Conservation (phyloP, 2,888 invertebrate species). For the Cremastobaeus sp. region DNA sequence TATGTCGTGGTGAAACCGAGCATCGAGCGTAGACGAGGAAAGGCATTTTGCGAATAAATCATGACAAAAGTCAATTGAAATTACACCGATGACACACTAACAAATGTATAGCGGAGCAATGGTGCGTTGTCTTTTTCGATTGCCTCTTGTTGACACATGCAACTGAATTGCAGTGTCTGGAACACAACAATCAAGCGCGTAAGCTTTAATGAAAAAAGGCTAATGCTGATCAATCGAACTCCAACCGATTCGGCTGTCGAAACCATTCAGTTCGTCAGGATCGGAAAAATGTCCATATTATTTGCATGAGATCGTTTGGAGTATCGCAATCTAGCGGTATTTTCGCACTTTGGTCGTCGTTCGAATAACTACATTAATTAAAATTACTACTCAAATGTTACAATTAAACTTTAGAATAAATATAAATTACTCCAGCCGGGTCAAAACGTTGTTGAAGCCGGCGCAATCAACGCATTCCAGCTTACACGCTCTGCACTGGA, state of each 20-base stretch:
- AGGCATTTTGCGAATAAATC: conserved; percentile 45
- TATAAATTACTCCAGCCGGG: too few species aligned
- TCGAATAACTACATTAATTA: too few species aligned
- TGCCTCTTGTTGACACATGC: conserved; percentile 45
- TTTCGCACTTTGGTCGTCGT: too few species aligned
- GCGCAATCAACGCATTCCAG: too few species aligned
- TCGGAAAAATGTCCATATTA: too few species aligned
- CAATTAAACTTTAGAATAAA: too few species aligned
- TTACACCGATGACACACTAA: conserved; percentile 28
- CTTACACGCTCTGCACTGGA: too few species aligned
- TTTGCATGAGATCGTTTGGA: too few species aligned
- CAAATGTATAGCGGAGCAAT: conserved; percentile 35
- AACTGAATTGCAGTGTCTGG: conserved; percentile 29
- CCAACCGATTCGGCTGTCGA: background rate
- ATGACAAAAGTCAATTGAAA: conserved; percentile 50
- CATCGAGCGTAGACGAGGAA: conserved; percentile 19
- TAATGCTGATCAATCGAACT: conserved; percentile 1
- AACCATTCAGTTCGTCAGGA: too few species aligned
- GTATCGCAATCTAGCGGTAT: too few species aligned
- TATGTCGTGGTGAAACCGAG: conserved; percentile 20
- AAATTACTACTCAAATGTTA: too few species aligned
- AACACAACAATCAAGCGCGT: conserved; percentile 27
- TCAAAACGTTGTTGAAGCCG: too few species aligned
- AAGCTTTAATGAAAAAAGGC: conserved; percentile 14
- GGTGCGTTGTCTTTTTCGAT: conserved; percentile 31